Evolutionary conservation across 2,113 vertebrate species (phyloP).

Genomic region (Charina bottae): DNA sequence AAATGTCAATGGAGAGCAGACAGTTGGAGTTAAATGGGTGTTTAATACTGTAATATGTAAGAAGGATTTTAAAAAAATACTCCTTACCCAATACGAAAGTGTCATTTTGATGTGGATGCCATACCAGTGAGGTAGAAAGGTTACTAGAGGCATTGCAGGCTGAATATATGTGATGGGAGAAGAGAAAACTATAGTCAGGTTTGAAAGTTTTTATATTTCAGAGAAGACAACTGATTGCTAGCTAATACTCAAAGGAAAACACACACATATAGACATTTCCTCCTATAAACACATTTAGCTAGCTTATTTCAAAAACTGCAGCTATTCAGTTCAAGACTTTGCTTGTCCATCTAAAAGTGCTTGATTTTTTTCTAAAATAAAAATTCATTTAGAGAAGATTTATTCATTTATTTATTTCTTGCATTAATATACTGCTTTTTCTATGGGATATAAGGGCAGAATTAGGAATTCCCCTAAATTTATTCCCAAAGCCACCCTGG

Average conservation of each 20-base stretch:
- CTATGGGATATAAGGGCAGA: background rate
- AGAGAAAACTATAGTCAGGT: background rate
- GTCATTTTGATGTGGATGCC: slow-evolving; percentile 89
- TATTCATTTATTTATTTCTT: background rate
- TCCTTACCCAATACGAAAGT: slow-evolving; percentile 87
- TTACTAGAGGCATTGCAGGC: slow-evolving; percentile 78
- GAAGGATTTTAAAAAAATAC: background rate
- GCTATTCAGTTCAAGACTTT: background rate
- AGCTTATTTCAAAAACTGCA: background rate
- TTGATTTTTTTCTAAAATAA: background rate
- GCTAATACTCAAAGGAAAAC: background rate
- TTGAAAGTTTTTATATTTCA: background rate
- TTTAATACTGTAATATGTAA: background rate
- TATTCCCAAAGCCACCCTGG: background rate
- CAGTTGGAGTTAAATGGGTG: rapidly evolving
- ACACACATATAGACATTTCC: background rate
- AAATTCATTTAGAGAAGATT: background rate
- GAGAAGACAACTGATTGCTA: background rate
- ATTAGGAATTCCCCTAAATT: background rate
- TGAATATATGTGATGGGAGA: slow-evolving; percentile 47
- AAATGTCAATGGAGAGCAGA: background rate
- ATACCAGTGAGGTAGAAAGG: slow-evolving; percentile 83
- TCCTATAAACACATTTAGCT: background rate
- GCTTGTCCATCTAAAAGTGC: background rate
- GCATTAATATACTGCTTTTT: background rate